Evolutionary conservation across 2,113 vertebrate species (phyloP).

Genomic region (Entomyzon cyanotis): DNA sequence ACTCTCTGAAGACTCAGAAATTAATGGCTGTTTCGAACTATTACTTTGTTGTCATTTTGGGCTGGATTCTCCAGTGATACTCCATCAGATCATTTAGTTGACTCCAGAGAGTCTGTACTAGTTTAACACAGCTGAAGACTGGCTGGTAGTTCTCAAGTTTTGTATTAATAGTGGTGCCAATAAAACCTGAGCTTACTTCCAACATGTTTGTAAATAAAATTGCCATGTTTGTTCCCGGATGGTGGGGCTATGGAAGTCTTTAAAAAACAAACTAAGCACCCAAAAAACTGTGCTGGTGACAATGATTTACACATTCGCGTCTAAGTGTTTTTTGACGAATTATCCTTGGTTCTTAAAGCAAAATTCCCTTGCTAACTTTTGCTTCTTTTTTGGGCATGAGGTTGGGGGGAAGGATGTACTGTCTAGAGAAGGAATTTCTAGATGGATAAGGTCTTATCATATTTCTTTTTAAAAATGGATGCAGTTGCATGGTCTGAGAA

Average conservation of each 20-base stretch:
- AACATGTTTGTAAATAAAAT: neutral
- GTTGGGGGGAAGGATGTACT: too few species aligned
- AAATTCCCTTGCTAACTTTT: neutral
- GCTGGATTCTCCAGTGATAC: neutral
- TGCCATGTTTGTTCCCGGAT: rapidly evolving
- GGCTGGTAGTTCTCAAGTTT: neutral
- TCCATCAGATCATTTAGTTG: neutral
- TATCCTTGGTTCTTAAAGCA: neutral
- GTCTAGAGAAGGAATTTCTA: neutral
- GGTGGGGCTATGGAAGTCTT: neutral
- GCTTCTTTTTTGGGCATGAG: neutral
- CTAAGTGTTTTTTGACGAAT: neutral
- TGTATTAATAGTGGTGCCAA: neutral
- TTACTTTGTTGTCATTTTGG: neutral
- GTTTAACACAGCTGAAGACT: neutral
- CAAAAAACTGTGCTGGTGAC: neutral
- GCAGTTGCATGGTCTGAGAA: neutral
- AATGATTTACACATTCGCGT: neutral
- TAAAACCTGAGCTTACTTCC: neutral
- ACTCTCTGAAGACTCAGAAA: neutral
- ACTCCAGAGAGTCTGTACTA: neutral
- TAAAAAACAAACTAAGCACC: neutral
- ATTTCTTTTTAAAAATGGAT: neutral
- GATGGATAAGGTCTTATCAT: neutral
- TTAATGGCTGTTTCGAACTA: neutral